Evolutionary conservation across 2,113 vertebrate genomes (phyloP).

Genomic region (Arenaria interpres): DNA sequence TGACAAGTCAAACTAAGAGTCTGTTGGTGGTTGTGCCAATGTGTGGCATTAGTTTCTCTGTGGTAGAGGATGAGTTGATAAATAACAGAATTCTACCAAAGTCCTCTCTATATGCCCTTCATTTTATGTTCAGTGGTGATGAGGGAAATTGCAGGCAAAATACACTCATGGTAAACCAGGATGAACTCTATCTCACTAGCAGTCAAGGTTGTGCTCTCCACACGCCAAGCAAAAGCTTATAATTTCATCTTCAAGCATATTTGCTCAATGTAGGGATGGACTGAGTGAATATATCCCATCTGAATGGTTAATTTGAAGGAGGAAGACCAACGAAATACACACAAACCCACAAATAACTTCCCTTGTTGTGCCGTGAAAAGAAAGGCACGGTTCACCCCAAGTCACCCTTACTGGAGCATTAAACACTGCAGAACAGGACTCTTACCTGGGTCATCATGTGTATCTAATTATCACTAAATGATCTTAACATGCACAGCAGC

Average conservation of each 20-base stretch:
- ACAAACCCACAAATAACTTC: not conserved
- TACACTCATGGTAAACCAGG: not conserved
- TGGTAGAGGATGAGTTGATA: not conserved
- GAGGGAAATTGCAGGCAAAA: not conserved
- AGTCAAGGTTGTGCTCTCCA: not conserved
- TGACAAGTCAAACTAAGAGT: not conserved
- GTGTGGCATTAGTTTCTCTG: not conserved
- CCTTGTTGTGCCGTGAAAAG: not conserved
- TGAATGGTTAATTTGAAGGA: not conserved
- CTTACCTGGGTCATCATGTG: not conserved
- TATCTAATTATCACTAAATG: not conserved
- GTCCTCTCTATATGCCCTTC: not conserved
- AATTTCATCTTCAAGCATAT: not conserved
- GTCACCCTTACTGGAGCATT: not conserved
- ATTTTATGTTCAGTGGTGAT: not conserved
- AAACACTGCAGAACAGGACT: not conserved
- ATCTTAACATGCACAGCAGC: not conserved
- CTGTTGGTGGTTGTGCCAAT: not conserved
- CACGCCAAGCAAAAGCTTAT: not conserved
- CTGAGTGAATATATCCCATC: not conserved
- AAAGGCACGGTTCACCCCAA: not conserved
- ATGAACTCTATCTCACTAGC: not conserved
- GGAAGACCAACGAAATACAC: not conserved
- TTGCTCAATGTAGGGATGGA: fast-evolving
- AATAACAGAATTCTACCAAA: not conserved